phyloP scores from a whole-genome alignment of 2,113 vertebrate genomes.

The Sander lucioperca region DNA sequence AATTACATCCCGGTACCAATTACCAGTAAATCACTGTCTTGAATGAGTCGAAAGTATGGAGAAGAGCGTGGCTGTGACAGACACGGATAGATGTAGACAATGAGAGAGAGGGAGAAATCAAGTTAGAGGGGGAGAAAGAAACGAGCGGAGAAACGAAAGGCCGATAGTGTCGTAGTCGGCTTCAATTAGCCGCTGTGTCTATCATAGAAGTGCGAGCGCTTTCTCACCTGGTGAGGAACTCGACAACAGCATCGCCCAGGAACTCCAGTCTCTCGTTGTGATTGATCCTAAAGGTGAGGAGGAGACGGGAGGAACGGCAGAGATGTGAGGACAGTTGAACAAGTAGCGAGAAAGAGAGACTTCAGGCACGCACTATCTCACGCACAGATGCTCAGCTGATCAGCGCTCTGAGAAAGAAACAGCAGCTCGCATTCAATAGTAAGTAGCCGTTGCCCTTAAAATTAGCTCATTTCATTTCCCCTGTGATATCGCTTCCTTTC shows the following conservation, averaged over 20 bases:
- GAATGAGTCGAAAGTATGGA: constrained; percentile 39
- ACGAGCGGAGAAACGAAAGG: background rate
- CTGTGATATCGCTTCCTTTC: constrained; percentile 53
- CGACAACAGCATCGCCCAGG: constrained; percentile 99
- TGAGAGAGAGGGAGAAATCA: constrained; percentile 25
- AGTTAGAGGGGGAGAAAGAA: constrained; percentile 11
- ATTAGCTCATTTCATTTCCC: constrained; percentile 66
- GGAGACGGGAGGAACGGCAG: background rate
- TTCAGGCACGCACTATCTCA: background rate
- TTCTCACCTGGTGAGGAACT: constrained; percentile 97
- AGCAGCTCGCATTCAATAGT: constrained; percentile 45
- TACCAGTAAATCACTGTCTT: constrained; percentile 73
- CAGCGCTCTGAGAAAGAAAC: constrained; percentile 33
- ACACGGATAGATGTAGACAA: constrained; percentile 48
- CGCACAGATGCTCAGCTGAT: constrained; percentile 25
- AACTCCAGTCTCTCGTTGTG: constrained; percentile 99
- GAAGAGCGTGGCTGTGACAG: constrained; percentile 46
- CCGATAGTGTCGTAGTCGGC: constrained; percentile 47
- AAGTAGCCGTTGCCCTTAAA: constrained; percentile 52
- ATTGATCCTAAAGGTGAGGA: constrained; percentile 90
- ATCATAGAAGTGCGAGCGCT: constrained; percentile 30
- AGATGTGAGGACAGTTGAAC: constrained; percentile 30
- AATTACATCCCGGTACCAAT: constrained; percentile 73
- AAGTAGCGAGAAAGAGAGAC: background rate
- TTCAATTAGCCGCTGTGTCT: constrained; percentile 69